These are phyloP conservation scores for Hoplodrina ambigua DNA, from an alignment of 2,888 invertebrate species.

Conservation along the genomic window DNA sequence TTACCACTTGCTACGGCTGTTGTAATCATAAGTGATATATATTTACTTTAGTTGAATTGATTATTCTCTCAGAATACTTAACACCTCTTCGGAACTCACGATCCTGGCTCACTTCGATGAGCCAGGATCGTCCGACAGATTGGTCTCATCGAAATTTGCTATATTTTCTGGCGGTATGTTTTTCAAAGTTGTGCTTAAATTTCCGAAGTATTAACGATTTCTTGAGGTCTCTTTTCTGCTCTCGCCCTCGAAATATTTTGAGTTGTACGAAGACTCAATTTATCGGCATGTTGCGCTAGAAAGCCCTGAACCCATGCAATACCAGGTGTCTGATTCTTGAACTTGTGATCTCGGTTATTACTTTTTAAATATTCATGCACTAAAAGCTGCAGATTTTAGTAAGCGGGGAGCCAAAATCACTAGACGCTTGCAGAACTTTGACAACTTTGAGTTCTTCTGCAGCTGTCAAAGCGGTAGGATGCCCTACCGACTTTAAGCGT, in stretches of 20 bases:
- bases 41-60: slow-evolving; percentile 52
- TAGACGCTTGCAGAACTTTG: neutral
- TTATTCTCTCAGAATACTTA: slow-evolving; percentile 49
- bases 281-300: neutral
- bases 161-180: slow-evolving; percentile 30
- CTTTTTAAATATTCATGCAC: neutral
- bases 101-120: slow-evolving; percentile 19
- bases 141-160: slow-evolving; percentile 52
- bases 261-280: neutral
- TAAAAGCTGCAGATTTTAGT: slow-evolving; percentile 4
- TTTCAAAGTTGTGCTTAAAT: slow-evolving; percentile 9
- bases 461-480: neutral
- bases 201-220: slow-evolving; percentile 9
- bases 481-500: neutral
- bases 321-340: slow-evolving; percentile 6
- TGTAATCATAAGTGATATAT: slow-evolving; percentile 52
- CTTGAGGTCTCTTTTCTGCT: slow-evolving; percentile 8
- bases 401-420: neutral
- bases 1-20: slow-evolving; percentile 22
- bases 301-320: slow-evolving; percentile 5
- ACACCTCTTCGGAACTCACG: slow-evolving; percentile 36
- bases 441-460: slow-evolving; percentile 3
- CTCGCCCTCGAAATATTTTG: slow-evolving; percentile 1
- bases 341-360: neutral
- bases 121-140: slow-evolving; percentile 44